Evolutionary conservation across 2,888 invertebrate species (phyloP).

Genomic region (Oscheius sp.): DNA sequence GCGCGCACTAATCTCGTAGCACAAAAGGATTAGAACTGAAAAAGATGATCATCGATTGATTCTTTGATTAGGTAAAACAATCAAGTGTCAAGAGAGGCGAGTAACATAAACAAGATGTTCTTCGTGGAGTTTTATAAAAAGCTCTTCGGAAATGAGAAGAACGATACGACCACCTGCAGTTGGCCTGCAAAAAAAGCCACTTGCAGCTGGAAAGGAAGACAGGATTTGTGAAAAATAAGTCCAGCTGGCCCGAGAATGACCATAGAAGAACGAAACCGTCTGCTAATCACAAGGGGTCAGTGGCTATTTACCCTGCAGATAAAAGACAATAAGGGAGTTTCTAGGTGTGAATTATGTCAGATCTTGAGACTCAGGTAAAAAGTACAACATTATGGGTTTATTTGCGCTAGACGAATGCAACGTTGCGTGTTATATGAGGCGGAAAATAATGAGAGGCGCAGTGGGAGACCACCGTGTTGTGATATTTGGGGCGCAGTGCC

Average conservation of each 20-base stretch:
- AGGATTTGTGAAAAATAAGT: too few relatives aligned
- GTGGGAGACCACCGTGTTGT: constrained; percentile 24
- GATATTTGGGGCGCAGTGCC: constrained; percentile 25
- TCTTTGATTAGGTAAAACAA: constrained; percentile 2
- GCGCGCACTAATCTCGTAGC: constrained; percentile 25
- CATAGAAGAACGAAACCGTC: background rate
- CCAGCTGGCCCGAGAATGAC: too few relatives aligned
- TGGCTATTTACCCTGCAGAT: background rate
- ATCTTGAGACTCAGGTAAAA: background rate
- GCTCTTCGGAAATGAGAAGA: too few relatives aligned
- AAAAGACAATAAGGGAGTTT: background rate
- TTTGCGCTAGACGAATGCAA: constrained; percentile 18
- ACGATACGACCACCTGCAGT: too few relatives aligned
- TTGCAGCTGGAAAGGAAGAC: too few relatives aligned
- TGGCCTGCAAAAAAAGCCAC: too few relatives aligned
- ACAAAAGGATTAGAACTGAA: constrained; percentile 24
- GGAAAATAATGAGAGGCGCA: constrained; percentile 32
- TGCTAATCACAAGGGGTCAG: background rate
- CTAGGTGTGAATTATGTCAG: background rate
- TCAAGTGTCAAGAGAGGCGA: background rate
- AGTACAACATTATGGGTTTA: constrained; percentile 7
- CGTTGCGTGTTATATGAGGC: constrained; percentile 33
- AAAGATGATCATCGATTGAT: constrained; percentile 23
- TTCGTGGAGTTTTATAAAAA: too few relatives aligned
- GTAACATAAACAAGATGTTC: background rate